Evolutionary conservation across 2,888 invertebrate genomes (phyloP).

Genomic region (Hydropsyche betteni): DNA sequence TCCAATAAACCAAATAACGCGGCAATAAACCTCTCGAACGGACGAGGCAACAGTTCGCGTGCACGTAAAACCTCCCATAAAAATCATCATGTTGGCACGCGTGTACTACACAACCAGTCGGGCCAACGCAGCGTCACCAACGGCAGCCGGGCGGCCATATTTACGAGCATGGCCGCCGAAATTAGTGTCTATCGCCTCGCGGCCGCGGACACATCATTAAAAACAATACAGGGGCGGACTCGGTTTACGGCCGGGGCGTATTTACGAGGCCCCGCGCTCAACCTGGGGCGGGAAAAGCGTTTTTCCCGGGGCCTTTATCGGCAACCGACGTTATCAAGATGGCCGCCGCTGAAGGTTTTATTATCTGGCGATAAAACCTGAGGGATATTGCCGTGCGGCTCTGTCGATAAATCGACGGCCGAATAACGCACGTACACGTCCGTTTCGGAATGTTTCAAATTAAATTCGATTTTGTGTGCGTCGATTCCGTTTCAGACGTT

Average conservation of each 20-base stretch:
- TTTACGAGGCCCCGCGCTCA: slow-evolving; percentile 20
- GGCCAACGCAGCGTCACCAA: too few species aligned
- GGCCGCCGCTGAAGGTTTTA: slow-evolving; percentile 38
- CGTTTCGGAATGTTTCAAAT: too few species aligned
- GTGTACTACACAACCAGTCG: too few species aligned
- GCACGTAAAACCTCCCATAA: too few species aligned
- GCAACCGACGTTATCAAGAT: slow-evolving; percentile 30
- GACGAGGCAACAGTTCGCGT: too few species aligned
- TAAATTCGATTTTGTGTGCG: too few species aligned
- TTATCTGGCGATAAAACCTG: slow-evolving; percentile 38
- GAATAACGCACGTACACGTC: background rate
- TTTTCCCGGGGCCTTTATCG: slow-evolving; percentile 31
- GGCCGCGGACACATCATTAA: slow-evolving; percentile 20
- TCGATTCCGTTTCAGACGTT: too few species aligned
- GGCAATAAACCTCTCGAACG: too few species aligned
- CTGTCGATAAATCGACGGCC: slow-evolving; percentile 12
- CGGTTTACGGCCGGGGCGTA: slow-evolving; percentile 24
- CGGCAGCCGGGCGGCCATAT: background rate
- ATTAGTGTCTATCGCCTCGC: slow-evolving; percentile 17
- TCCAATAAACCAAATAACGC: too few species aligned
- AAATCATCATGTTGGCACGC: too few species aligned
- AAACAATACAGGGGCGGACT: slow-evolving; percentile 25
- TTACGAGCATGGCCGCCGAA: slow-evolving; percentile 5
- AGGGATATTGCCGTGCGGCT: slow-evolving; percentile 10
- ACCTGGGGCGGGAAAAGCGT: slow-evolving; percentile 6